A percentile compares a stretch with the other conserved stretches of the same genome.
Conservation (phyloP, 2,888 invertebrate genomes). For the Torymus aiolomorphi region DNA sequence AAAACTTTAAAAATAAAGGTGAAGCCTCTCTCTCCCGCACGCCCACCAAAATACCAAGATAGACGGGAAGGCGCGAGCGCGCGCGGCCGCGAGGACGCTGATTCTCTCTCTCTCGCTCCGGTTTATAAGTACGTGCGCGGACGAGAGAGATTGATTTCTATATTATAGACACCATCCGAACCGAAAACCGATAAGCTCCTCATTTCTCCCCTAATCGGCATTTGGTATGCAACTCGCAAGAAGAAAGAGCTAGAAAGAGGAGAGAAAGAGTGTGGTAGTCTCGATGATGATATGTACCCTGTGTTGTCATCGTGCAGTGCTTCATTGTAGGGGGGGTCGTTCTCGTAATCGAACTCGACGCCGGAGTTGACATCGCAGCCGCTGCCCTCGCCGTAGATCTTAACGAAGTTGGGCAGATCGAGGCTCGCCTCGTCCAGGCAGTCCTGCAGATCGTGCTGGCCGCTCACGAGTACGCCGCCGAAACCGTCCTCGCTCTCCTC, state of each 20-base stretch:
- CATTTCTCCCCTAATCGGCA: no score
- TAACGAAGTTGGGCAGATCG: constrained; percentile 75
- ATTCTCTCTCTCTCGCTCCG: no score
- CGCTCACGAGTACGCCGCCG: constrained; percentile 76
- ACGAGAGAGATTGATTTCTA: no score
- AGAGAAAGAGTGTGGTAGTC: not conserved
- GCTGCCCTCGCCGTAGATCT: constrained; percentile 75
- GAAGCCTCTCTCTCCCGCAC: not conserved
- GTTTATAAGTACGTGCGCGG: no score
- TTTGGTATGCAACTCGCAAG: no score
- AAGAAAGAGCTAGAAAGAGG: no score
- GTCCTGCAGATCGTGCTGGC: constrained; percentile 77
- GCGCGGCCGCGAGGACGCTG: not conserved
- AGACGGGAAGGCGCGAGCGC: not conserved
- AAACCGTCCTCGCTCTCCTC: constrained; percentile 69
- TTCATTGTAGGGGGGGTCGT: constrained; percentile 74
- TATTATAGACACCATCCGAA: no score
- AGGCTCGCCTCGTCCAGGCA: constrained; percentile 77
- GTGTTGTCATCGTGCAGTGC: constrained; percentile 76
- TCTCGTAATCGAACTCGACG: constrained; percentile 70
- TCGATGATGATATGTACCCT: constrained; percentile 72
- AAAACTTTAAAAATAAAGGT: constrained; percentile 54
- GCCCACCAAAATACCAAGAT: no score
- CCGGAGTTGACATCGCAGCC: constrained; percentile 16
- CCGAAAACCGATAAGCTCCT: no score